Evolutionary conservation across 2,888 invertebrate genomes (phyloP), one percentile per base, ranked within the genome.

Genomic region (Priocnemis perturbator): DNA sequence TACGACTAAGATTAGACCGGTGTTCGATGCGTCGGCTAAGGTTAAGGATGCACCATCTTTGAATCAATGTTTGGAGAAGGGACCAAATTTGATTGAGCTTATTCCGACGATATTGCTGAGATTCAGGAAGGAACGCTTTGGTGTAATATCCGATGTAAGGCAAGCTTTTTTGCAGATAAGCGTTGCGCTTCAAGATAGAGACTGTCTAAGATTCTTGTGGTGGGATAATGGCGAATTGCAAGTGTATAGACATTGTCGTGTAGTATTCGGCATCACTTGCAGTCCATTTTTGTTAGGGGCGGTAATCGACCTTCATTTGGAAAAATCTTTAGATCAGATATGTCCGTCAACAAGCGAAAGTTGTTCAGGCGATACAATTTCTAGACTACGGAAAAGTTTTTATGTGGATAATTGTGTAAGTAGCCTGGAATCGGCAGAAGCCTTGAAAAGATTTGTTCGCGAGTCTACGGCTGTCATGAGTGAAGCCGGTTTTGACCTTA

Each of bases 1-100:
- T 26, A 80, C 81, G 5, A 81, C 80, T 3, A 61, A 58, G 23
- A 68, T 82, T 11, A 62, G 80, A 37, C 81, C 81, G 0, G 81
- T 83, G 5, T 83, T 84, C 44, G 83, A 83, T 61, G 83, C 81
- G 0, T 85, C 82, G 1, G 77, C 81, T 2, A 55, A 55, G 20
- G 72, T 67, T 45, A 77, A 76, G 45, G 74, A 68, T 3, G 65
- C 66, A 15, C 79, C 77, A 2, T 79, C 82, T 3, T 55, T 85
- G 11, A 85, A 83, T 61, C 67, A 78, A 2, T 78, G 77, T 56
- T 57, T n/a, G n/a, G n/a, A n/a, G n/a, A n/a, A n/a, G n/a, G n/a
- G n/a, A n/a, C n/a, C n/a, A n/a, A n/a, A n/a, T 79, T 64, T 79
- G 5, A 78, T 81, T 20, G 78, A 81, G n/a, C 57, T 81, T 1